Percentiles rank a stretch among this genome's conserved stretches.
Evolutionary conservation across 2,113 vertebrate species (phyloP).

Genomic region (Ascaphus truei): DNA sequence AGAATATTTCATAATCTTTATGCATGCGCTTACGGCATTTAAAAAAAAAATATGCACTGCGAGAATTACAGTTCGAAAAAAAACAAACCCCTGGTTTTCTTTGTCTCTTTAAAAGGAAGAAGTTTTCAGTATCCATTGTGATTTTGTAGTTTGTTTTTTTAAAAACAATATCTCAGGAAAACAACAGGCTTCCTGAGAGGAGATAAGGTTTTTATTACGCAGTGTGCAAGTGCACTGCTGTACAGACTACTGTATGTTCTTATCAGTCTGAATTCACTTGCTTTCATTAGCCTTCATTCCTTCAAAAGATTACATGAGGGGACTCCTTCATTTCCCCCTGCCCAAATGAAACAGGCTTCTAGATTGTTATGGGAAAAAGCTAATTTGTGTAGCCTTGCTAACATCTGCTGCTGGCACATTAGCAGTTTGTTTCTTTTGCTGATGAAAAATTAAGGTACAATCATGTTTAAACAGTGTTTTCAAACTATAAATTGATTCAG

Average conservation of each 20-base stretch:
- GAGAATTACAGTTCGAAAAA: background rate
- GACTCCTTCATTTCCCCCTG: constrained; percentile 43
- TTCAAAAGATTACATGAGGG: constrained; percentile 46
- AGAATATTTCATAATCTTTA: too few relatives aligned
- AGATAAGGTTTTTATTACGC: constrained; percentile 41
- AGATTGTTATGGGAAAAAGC: constrained; percentile 24
- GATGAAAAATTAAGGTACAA: constrained; percentile 35
- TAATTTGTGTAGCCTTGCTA: constrained; percentile 16
- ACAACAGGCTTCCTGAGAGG: constrained; percentile 43
- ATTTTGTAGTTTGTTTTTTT: constrained; percentile 25
- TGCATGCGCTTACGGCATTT: too few relatives aligned
- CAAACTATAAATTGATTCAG: constrained; percentile 30
- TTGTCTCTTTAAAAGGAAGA: background rate
- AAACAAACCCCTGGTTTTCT: too few relatives aligned
- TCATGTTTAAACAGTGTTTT: constrained; percentile 34
- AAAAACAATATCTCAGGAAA: constrained; percentile 39
- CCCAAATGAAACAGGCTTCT: constrained; percentile 41
- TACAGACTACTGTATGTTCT: background rate
- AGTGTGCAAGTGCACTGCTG: constrained; percentile 21
- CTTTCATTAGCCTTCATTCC: constrained; percentile 58
- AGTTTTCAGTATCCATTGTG: background rate
- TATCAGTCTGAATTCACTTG: constrained; percentile 42
- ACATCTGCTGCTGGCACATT: constrained; percentile 23
- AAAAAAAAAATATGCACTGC: background rate
- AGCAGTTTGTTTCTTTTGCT: constrained; percentile 31